Evolutionary conservation across 2,797 vertebrate genomes (phyloP).

Genomic region (Arnoldichthys spilopterus): DNA sequence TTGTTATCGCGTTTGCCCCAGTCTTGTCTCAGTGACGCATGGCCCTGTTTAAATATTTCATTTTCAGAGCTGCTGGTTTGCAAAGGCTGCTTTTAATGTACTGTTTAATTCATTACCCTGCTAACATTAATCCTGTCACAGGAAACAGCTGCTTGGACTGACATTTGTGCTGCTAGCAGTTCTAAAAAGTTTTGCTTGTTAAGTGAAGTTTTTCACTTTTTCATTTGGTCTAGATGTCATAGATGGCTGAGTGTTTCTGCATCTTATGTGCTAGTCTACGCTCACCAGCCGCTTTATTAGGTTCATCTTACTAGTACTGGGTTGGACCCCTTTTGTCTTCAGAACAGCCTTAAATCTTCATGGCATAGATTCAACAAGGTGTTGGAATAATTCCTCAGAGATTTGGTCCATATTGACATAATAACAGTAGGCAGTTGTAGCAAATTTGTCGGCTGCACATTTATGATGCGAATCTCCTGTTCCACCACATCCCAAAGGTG

Average conservation of each 20-base stretch:
- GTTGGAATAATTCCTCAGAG: too few relatives aligned
- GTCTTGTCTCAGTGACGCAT: constrained; percentile 32
- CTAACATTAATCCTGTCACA: not conserved
- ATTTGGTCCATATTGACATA: not conserved
- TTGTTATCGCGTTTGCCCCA: constrained; percentile 1
- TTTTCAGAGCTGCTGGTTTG: constrained; percentile 7
- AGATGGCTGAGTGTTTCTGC: not conserved
- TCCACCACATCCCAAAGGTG: too few relatives aligned
- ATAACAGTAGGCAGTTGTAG: not conserved
- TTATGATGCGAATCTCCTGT: too few relatives aligned
- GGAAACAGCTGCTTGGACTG: not conserved
- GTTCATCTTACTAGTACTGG: too few relatives aligned
- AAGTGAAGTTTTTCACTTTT: not conserved
- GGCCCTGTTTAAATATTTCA: constrained; percentile 44
- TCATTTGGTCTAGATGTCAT: not conserved
- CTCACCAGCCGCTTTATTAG: too few relatives aligned
- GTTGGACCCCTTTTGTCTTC: too few relatives aligned
- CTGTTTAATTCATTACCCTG: constrained; percentile 26
- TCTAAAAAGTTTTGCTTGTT: not conserved
- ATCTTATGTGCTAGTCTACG: not conserved
- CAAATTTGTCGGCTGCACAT: too few relatives aligned
- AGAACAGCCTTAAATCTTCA: too few relatives aligned
- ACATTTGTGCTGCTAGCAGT: not conserved
- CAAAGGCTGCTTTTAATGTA: constrained; percentile 13
- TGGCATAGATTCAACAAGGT: too few relatives aligned